Evolutionary conservation across 1,140 invertebrate species (phyloP).

Genomic region (Drosophila lacertosa): DNA sequence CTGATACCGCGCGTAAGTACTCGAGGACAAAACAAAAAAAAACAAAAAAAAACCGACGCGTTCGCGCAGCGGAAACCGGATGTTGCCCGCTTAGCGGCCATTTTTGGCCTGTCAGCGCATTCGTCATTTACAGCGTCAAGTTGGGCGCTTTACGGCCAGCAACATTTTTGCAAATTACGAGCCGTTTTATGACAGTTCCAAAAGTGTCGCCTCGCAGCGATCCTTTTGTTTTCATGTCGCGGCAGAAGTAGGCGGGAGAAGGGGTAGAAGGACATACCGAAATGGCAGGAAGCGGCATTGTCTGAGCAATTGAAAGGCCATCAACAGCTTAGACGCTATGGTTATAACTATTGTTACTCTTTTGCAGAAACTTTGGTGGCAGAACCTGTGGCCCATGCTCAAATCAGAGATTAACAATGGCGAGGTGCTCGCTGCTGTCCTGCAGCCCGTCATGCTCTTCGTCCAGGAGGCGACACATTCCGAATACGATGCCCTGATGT

Average conservation of each 20-base stretch:
- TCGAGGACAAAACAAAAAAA: background rate
- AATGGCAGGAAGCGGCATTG: slow-evolving; percentile 27
- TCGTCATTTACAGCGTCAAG: slow-evolving; percentile 68
- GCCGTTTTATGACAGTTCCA: slow-evolving; percentile 66
- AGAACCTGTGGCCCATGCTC: slow-evolving; percentile 96
- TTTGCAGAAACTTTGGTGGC: slow-evolving; percentile 97
- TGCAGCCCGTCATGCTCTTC: slow-evolving; percentile 94
- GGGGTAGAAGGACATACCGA: background rate
- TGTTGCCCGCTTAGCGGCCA: slow-evolving; percentile 23
- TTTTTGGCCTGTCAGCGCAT: slow-evolving; percentile 44
- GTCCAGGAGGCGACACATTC: slow-evolving; percentile 92
- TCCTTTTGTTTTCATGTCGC: slow-evolving; percentile 27
- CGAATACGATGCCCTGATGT: slow-evolving; percentile 93
- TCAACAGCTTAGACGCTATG: slow-evolving; percentile 49
- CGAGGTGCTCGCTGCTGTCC: slow-evolving; percentile 94
- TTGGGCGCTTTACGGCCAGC: slow-evolving; percentile 65
- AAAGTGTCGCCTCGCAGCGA: slow-evolving; percentile 36
- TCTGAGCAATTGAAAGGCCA: slow-evolving; percentile 40
- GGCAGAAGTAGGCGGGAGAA: background rate
- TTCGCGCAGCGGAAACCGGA: slow-evolving; percentile 49
- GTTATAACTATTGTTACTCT: slow-evolving; percentile 18
- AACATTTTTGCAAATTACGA: slow-evolving; percentile 78
- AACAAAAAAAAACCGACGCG: background rate
- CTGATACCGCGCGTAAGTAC: slow-evolving; percentile 94
- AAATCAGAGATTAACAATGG: slow-evolving; percentile 92